phyloP scores from a whole-genome alignment of 2,113 vertebrate genomes.

The Scolopax mira region DNA sequence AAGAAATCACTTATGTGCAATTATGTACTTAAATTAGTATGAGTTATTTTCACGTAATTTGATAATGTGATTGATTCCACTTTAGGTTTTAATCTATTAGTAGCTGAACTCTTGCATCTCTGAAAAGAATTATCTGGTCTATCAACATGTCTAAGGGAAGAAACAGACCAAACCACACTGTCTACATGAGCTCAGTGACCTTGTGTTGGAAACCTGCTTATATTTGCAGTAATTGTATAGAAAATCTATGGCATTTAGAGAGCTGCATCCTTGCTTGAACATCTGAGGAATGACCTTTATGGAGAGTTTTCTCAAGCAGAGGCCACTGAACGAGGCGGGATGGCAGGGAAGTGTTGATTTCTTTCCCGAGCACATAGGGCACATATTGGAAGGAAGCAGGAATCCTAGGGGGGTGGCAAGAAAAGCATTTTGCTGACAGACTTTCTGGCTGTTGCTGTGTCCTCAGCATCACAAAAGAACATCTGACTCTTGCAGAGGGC shows the following conservation, averaged over 20 bases:
- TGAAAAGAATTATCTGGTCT: not conserved
- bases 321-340: not conserved
- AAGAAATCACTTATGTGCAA: not conserved
- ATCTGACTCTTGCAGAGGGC: not conserved
- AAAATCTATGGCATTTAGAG: not conserved
- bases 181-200: not conserved
- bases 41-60: not conserved
- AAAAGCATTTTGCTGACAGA: not conserved
- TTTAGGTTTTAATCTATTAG: not conserved
- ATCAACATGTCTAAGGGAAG: not conserved
- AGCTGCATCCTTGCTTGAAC: not conserved
- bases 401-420: not conserved
- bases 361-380: not conserved
- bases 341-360: accelerated
- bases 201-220: not conserved
- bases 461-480: not conserved
- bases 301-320: not conserved
- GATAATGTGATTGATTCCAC: not conserved
- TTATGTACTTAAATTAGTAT: not conserved
- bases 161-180: not conserved
- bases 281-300: not conserved
- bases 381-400: not conserved
- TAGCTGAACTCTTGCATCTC: not conserved
- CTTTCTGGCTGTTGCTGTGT: not conserved
- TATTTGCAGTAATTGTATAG: not conserved